Evolutionary conservation across 2,888 invertebrate genomes (phyloP).

Genomic region (Caenorhabditis parvicauda): DNA sequence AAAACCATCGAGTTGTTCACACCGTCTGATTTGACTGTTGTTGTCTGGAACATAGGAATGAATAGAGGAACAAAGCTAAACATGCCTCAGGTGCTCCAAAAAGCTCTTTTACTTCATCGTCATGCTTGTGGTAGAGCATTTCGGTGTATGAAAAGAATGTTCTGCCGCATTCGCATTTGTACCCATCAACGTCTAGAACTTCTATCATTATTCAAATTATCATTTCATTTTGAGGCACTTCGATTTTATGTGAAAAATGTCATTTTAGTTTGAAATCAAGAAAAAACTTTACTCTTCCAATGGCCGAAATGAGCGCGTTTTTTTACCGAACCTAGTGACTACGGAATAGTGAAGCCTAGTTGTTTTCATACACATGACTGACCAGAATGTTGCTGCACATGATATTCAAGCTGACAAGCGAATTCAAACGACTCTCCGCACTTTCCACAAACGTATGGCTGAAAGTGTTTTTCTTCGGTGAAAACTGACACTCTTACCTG

Average conservation of each 20-base stretch:
- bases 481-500: constrained; percentile 32
- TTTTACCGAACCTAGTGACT: not conserved
- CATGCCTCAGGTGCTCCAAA: constrained; percentile 23
- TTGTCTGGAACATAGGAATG: constrained; percentile 14
- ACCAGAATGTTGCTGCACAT: constrained; percentile 51
- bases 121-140: constrained; percentile 61
- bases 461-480: constrained; percentile 12
- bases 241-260: not conserved
- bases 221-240: no score
- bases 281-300: no score
- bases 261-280: not conserved
- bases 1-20: constrained; percentile 18
- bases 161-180: constrained; percentile 61
- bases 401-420: constrained; percentile 59
- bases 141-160: constrained; percentile 61
- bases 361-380: not conserved
- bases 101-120: constrained; percentile 42
- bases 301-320: no score
- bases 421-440: constrained; percentile 60
- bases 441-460: constrained; percentile 59
- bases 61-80: constrained; percentile 1
- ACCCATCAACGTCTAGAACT: constrained; percentile 53
- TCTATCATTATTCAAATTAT: not conserved
- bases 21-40: constrained; percentile 18
- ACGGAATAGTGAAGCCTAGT: not conserved